Base-by-base conservation (phyloP, 35 echinoderm and acorn worm species). In the Diadema setosum region DNA sequence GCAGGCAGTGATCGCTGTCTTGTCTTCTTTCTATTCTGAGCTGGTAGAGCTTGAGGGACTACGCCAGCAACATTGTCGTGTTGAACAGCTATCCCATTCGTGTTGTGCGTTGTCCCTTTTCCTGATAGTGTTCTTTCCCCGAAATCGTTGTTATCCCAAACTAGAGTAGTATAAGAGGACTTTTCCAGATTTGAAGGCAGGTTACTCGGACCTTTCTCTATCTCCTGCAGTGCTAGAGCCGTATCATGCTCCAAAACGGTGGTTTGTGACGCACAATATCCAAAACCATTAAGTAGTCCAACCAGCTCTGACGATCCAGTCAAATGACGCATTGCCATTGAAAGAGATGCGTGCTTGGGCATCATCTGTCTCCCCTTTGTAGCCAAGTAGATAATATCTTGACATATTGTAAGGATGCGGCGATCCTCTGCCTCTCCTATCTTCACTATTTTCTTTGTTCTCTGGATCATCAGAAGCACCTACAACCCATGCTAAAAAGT, bases 81-180 rank as follows among this genome's bases (percentile, higher is more conserved):
- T 46, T 93, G 91, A 56, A 93, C 84, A 40, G 49, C 42, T 30
- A 93, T 89, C 5, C 91, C 91, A 80, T 76, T 87, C 0, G 91
- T 93, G 31, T 82, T 88, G 29, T 88, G 76, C 18, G 91, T 89
- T 8, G 86, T 93, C 4, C 81, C 82, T 32, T 75, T 82, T 14
- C 93, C 93, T 1, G 88, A 56, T 20, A 90, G 18, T 15, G 92
- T 94, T 57, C 90, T 60, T 67, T 90, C 87, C n/a, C 88, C 83
- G 42, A 91, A 91, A 50, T 91, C 93, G 17, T 91, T 95, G 56
- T 91, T 96, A 43, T 96, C 94, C 89, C 89, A 91, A 2, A 96
- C 85, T 0, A 95, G 43, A 0, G 93, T 95, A 18, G 88, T 95
- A 65, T 46, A 91, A 17, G 36, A 50, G 26, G 57, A 17, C 78